A percentile compares a stretch with the other conserved stretches of the same genome.
Conservation (phyloP, 35 echinoderm and acorn worm genomes). For the Ophioderma brevispina region DNA sequence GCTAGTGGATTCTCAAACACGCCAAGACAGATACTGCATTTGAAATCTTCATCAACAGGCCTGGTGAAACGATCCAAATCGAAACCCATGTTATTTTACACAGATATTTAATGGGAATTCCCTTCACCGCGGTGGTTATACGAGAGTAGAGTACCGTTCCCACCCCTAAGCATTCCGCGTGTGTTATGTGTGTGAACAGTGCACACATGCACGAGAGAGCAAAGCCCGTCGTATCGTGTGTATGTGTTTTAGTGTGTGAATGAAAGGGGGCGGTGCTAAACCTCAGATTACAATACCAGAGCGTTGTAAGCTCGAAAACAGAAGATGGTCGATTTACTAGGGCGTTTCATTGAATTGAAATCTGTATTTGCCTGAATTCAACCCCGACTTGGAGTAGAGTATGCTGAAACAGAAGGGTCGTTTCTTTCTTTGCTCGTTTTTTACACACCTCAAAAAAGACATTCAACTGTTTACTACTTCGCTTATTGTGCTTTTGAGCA, state of each 20-base stretch:
- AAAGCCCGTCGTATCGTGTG: background rate
- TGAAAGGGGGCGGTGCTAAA: background rate
- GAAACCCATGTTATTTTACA: conserved; percentile 77
- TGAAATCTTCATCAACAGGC: conserved; percentile 90
- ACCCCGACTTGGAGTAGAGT: too few species aligned
- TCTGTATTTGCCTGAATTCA: too few species aligned
- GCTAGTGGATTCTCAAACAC: conserved; percentile 96
- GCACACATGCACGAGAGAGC: too few species aligned
- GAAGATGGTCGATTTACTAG: too few species aligned
- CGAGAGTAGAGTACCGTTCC: background rate
- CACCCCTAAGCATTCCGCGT: background rate
- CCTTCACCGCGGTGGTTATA: background rate
- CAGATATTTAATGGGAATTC: background rate
- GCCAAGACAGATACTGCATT: conserved; percentile 93
- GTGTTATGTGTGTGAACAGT: background rate
- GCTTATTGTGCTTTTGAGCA: too few species aligned
- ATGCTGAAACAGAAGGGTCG: too few species aligned
- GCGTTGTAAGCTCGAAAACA: too few species aligned
- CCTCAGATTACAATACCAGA: background rate
- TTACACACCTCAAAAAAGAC: too few species aligned
- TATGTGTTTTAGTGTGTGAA: too few species aligned
- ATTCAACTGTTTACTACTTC: too few species aligned
- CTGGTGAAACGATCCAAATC: conserved; percentile 93
- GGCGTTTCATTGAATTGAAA: too few species aligned
- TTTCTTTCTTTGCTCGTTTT: too few species aligned